Evolutionary conservation across 2,797 vertebrate genomes (phyloP), one percentile per base, ranked within the genome.

Genomic region (Clarias laeviceps): DNA sequence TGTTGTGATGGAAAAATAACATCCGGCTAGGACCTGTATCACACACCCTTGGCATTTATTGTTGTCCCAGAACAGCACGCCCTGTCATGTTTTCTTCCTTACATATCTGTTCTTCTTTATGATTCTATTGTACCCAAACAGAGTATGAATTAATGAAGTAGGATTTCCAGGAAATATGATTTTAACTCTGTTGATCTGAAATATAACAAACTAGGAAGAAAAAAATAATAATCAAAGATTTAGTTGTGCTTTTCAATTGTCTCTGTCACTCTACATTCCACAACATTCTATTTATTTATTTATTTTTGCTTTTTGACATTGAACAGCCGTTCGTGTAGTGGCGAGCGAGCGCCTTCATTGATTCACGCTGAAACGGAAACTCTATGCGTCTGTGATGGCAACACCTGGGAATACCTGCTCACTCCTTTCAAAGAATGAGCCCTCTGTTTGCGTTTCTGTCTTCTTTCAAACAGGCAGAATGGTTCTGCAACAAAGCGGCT

Each of bases 401-500:
- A 88, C 88, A 89, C 88, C 89, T 88, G 89, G 86, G 85, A 90
- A 89, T 90, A 90, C 88, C 89, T 90, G 86, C 69, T 83, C 70
- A 34, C 68, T 88, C 80, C 86, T 87, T 88, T 88, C 80, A 89
- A 84, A 89, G 89, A 89, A 88, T 79, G 86, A 89, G 59, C 37
- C 61, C 68, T 88, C 87, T 90, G 86, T 90, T 86, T 87, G 89
- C 88, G 56, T 85, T 84, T 80, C 81, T 84, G 79, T 83, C 77
- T 66, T 80, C 79, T 77, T 89, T 88, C 83, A 82, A 88, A 80
- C 87, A 80, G 89, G 88, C 91, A 88, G 82, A 86, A 90, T 70
- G n/a, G 80, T 93, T 83, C 89, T 27, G 91, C 93, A 92, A 93
- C 90, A 94, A 96, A 95, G 94, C 92, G 37, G 18, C 86, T 80